These are phyloP conservation scores for Vidua chalybeata DNA, from an alignment of 2,113 vertebrate genomes.

Conservation along the genomic window DNA sequence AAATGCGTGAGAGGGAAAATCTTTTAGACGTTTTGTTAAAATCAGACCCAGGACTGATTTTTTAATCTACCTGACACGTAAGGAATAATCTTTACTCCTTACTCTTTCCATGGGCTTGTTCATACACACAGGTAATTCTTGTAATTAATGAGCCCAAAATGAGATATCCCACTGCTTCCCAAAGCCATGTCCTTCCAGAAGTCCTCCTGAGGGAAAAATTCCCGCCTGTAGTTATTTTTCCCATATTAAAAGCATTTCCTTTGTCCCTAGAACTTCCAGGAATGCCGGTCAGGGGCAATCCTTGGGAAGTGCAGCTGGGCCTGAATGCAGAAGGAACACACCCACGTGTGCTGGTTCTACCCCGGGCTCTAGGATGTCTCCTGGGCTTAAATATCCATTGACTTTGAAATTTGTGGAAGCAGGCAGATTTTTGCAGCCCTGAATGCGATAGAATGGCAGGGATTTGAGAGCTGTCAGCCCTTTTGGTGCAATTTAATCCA, in stretches of 20 bases:
- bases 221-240: neutral
- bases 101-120: neutral
- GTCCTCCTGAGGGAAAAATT: neutral
- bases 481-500: conserved; percentile 68
- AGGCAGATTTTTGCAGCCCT: conserved; percentile 43
- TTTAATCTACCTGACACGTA: neutral
- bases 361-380: neutral
- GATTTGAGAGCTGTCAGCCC: conserved; percentile 58
- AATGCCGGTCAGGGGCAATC: neutral
- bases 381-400: conserved; percentile 49
- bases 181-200: neutral
- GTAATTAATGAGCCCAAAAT: neutral
- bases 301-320: neutral
- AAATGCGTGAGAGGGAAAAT: neutral
- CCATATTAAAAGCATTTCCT: neutral
- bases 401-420: conserved; percentile 68
- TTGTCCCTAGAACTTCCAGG: neutral
- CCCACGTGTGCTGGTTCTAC: neutral
- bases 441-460: conserved; percentile 27
- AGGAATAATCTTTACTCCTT: neutral
- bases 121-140: neutral
- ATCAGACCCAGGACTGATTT: neutral
- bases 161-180: neutral
- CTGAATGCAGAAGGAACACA: neutral
- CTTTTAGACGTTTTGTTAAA: neutral